A percentile compares a stretch with the other conserved stretches of the same genome.
phyloP scores from a whole-genome alignment of 1,140 invertebrate genomes.

The Thaumatotibia leucotreta region DNA sequence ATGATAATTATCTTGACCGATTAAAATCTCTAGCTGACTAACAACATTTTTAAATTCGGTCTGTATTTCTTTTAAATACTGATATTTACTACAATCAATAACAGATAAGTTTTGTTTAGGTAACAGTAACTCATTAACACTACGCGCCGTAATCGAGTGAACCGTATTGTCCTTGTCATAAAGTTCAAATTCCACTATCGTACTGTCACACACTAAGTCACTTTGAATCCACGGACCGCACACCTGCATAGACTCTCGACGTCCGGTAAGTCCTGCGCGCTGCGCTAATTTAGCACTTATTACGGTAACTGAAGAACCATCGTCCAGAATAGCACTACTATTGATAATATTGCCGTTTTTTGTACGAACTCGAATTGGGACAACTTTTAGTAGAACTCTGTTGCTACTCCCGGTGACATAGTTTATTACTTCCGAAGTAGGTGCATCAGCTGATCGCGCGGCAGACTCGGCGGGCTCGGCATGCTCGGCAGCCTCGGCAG shows the following conservation, averaged over 20 bases:
- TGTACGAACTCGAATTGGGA: neutral
- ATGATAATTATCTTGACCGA: too few species aligned
- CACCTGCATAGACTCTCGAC: neutral
- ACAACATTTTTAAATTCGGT: neutral
- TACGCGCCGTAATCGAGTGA: neutral
- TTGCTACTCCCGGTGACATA: neutral
- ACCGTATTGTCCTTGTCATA: neutral
- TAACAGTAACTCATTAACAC: neutral
- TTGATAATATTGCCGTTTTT: neutral
- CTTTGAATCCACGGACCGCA: neutral
- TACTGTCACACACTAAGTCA: neutral
- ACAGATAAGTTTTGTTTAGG: neutral
- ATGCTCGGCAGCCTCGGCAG: neutral
- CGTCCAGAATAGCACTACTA: neutral
- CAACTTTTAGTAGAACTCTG: neutral
- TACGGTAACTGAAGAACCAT: neutral
- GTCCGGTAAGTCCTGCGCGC: neutral
- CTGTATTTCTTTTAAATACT: neutral
- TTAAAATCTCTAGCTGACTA: too few species aligned
- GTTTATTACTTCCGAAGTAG: neutral
- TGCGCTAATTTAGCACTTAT: neutral
- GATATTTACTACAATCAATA: neutral
- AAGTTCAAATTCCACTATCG: neutral
- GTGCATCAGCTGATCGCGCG: neutral
- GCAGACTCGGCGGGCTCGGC: neutral